These are phyloP conservation scores for Zaprionus africanus DNA, from an alignment of 1,140 invertebrate species.

Conservation along the genomic window DNA sequence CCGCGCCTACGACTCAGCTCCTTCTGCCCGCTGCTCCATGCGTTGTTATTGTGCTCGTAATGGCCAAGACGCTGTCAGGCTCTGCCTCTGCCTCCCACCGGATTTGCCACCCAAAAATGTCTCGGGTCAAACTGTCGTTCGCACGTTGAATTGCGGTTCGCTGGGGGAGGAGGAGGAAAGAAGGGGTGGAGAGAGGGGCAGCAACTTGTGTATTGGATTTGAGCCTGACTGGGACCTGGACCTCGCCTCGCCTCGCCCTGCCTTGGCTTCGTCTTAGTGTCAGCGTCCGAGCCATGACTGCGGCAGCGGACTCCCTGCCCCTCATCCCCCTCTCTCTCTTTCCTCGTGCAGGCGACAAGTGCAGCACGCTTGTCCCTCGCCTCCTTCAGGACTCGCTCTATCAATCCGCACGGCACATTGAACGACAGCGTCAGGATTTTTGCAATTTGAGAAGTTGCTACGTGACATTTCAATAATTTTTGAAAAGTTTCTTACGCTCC, in stretches of 20 bases:
- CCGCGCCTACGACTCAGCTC: background rate
- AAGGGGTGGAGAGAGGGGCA: constrained; percentile 3
- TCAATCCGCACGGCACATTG: constrained; percentile 84
- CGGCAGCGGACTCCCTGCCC: background rate
- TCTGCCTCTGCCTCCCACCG: constrained; percentile 7
- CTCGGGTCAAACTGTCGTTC: constrained; percentile 80
- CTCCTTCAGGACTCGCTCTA: constrained; percentile 62
- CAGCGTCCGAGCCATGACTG: constrained; percentile 73
- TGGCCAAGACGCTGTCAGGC: constrained; percentile 59
- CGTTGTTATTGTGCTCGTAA: constrained; percentile 64
- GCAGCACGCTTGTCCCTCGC: constrained; percentile 40
- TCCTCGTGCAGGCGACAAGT: constrained; percentile 67
- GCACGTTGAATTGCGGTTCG: constrained; percentile 79
- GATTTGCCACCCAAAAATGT: constrained; percentile 60
- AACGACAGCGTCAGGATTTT: constrained; percentile 84
- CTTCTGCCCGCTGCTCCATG: background rate
- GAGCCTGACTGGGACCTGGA: constrained; percentile 55
- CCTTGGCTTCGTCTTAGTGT: constrained; percentile 72
- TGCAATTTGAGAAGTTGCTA: constrained; percentile 84
- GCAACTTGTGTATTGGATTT: constrained; percentile 73
- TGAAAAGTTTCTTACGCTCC: constrained; percentile 79
- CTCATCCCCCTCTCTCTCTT: constrained; percentile 10
- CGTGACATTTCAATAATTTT: constrained; percentile 84
- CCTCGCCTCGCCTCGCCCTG: constrained; percentile 27
- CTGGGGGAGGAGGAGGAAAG: constrained; percentile 10